Base-by-base conservation (phyloP, 2,888 invertebrate genomes). In the Geotrupes spiniger region DNA sequence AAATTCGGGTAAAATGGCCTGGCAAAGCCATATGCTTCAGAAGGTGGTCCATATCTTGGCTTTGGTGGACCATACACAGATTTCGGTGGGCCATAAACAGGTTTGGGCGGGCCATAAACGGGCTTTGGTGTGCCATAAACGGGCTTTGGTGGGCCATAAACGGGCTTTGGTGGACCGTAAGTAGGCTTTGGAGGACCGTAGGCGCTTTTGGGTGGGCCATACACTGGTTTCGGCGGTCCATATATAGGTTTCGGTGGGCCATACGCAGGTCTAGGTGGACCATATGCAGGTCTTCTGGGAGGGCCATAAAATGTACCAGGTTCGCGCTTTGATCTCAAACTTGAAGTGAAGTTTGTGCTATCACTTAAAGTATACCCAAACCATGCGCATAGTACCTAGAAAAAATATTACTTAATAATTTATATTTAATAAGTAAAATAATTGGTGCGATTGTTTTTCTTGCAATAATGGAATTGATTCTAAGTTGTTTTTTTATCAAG, bases 111-210 rank as follows among this genome's bases (percentile, higher is more conserved):
- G 3, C 29, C 38, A 29, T 37, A 36, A 26, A 29, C 21, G 4
- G 40, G 33, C 33, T 41, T 46, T 10, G 60, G 58, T n/a, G 58
- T 58, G 1, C 60, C 61, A 42, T 62, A 63, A 16, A 52, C 54
- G n/a, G 58, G 52, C 42, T 52, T 59, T n/a, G 63, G 61, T 4
- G 60, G 55, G 2, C 59, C 60, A 42, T 61, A 48, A 28, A 21
- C 26, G 4, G 26, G 36, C 10, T 25, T 16, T 2, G 42, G 37
- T 16, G 29, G 11, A 9, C 52, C 48, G 33, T 56, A 55, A 4
- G 42, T 42, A 12, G 49, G 44, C 31, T 45, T 49, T 6, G 61
- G 61, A 2, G 61, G 57, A 1, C 62, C 58, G 33, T 63, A 62
- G 1, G 25, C 37, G 4, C 53, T 50, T 26, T 51, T 53, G 11